A percentile compares a stretch with the other conserved stretches of the same genome.
These are phyloP conservation scores for Exephanes ischioxanthus DNA, from an alignment of 2,888 invertebrate genomes.

Conservation along the genomic window DNA sequence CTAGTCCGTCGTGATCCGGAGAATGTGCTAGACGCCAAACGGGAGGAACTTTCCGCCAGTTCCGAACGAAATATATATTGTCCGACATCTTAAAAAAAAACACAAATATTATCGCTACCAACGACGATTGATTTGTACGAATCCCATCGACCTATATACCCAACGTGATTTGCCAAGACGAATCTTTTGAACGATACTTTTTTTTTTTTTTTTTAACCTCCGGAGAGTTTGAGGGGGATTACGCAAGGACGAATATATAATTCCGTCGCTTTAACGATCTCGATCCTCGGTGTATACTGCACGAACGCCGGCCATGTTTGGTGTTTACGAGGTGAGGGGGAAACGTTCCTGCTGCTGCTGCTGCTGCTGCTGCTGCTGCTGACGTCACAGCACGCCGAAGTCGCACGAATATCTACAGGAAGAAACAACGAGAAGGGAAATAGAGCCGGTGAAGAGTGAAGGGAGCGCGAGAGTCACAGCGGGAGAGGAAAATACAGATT, in stretches of 20 bases:
- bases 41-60: slow-evolving; percentile 70
- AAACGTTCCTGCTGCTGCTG: slow-evolving; percentile 67
- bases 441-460: slow-evolving; percentile 31
- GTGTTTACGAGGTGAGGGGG: slow-evolving; percentile 84
- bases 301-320: slow-evolving; percentile 84
- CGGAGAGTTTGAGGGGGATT: slow-evolving; percentile 15
- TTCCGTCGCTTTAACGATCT: slow-evolving; percentile 61
- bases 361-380: slow-evolving; percentile 70
- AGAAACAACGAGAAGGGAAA: slow-evolving; percentile 14
- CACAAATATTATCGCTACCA: not conserved
- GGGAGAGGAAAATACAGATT: slow-evolving; percentile 53
- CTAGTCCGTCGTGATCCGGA: slow-evolving; percentile 85
- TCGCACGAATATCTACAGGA: slow-evolving; percentile 69
- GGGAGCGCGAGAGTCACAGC: slow-evolving; percentile 47
- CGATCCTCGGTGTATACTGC: slow-evolving; percentile 56
- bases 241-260: slow-evolving; percentile 26
- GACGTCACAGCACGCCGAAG: slow-evolving; percentile 82
- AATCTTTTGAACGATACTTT: not conserved
- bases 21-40: slow-evolving; percentile 80
- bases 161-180: not conserved
- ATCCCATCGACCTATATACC: slow-evolving; percentile 9
- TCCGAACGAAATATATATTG: slow-evolving; percentile 41
- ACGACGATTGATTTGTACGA: not conserved
- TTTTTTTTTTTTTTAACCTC: not conserved
- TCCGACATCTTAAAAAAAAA: slow-evolving; percentile 25